phyloP scores from a whole-genome alignment of 2,797 vertebrate species.

The Brachymystax lenok region DNA sequence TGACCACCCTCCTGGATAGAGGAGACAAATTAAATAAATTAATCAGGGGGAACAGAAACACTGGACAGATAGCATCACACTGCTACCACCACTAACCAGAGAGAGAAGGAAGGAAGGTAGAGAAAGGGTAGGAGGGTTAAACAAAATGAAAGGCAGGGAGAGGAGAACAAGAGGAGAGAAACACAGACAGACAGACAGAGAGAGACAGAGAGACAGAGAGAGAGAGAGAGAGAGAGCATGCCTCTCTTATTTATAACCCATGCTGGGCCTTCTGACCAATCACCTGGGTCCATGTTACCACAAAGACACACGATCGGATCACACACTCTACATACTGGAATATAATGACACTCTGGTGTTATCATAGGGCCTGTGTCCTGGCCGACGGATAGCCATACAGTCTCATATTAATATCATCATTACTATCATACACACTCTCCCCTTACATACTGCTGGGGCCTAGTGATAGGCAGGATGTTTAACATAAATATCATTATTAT shows the following conservation, averaged over 20 bases:
- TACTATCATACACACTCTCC: not conserved
- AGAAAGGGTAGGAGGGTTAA: not conserved
- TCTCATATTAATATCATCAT: conserved; percentile 30
- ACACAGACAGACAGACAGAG: too few relatives aligned
- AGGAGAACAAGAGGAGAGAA: conserved; percentile 3
- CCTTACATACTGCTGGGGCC: not conserved
- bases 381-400: not conserved
- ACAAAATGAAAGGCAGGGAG: not conserved
- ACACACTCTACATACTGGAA: conserved; percentile 56
- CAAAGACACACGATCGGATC: conserved; percentile 50
- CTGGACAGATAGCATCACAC: conserved; percentile 66
- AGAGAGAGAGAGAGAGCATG: not conserved
- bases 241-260: not conserved
- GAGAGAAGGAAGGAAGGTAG: conserved; percentile 9
- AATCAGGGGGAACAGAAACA: conserved; percentile 69
- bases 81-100: conserved; percentile 26
- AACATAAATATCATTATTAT: not conserved
- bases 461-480: not conserved
- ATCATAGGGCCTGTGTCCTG: conserved; percentile 44
- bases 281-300: conserved; percentile 47
- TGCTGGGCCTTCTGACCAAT: conserved; percentile 28
- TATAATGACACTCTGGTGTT: conserved; percentile 45
- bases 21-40: conserved; percentile 84
- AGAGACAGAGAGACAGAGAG: not conserved
- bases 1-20: conserved; percentile 65